Evolutionary conservation across 2,888 invertebrate species (phyloP).

Genomic region (Campoplex capitator): DNA sequence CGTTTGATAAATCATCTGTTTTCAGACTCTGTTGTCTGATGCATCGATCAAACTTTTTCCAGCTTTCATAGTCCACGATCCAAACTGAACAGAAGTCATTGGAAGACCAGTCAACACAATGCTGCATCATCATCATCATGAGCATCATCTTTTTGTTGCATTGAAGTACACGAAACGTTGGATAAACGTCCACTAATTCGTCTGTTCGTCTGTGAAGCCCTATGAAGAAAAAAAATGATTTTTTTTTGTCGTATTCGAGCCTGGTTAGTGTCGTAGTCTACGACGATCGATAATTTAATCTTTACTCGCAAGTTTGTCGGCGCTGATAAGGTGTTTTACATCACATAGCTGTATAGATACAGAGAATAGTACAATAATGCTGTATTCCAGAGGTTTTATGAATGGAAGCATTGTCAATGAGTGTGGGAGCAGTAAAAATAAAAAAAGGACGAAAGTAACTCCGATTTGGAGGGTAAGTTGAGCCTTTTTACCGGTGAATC

Average conservation of each 20-base stretch:
- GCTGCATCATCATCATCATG: background rate
- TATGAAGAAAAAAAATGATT: background rate
- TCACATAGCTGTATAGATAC: constrained; percentile 17
- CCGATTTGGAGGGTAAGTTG: background rate
- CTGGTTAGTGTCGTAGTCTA: constrained; percentile 9
- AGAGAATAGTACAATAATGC: constrained; percentile 24
- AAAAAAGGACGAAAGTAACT: background rate
- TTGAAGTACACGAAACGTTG: background rate
- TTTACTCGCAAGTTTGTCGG: constrained; percentile 56
- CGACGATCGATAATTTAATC: constrained; percentile 66
- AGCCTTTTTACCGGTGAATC: constrained; percentile 1
- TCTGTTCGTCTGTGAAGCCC: background rate
- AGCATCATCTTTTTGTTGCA: background rate
- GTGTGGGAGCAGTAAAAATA: background rate
- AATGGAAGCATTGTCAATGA: constrained; percentile 66
- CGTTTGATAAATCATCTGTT: too few species aligned
- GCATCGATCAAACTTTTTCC: too few species aligned
- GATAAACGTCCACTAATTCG: background rate
- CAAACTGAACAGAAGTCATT: too few species aligned
- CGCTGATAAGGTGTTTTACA: constrained; percentile 55
- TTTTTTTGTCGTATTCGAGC: background rate
- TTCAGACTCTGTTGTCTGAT: too few species aligned
- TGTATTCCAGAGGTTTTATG: constrained; percentile 50
- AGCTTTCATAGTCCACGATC: too few species aligned
- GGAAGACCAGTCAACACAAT: too few species aligned